phyloP scores from a whole-genome alignment of 2,113 vertebrate genomes.

The Emydura subglobosa region DNA sequence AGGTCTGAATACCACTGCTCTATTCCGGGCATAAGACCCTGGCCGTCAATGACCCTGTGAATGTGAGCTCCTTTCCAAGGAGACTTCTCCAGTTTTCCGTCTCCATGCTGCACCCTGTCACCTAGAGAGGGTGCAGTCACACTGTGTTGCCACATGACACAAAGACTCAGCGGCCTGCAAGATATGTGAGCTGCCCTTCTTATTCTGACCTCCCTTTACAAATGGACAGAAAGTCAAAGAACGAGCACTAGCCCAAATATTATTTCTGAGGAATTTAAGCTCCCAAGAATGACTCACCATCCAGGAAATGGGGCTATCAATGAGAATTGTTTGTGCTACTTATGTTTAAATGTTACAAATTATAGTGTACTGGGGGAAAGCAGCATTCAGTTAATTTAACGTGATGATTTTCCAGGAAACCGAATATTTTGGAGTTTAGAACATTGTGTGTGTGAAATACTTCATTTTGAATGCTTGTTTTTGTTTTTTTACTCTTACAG shows the following conservation, averaged over 20 bases:
- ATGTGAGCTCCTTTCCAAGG: background rate
- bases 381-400: background rate
- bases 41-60: background rate
- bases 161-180: too few species aligned
- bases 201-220: background rate
- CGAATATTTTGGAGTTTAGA: background rate
- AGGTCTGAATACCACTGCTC: background rate
- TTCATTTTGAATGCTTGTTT: too few species aligned
- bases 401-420: background rate
- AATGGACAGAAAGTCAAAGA: background rate
- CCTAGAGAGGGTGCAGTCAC: background rate
- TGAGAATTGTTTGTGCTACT: background rate
- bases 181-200: background rate
- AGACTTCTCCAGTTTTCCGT: background rate
- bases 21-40: background rate
- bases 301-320: background rate
- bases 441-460: background rate
- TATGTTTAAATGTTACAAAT: background rate
- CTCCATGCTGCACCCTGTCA: too few species aligned
- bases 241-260: background rate
- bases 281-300: background rate
- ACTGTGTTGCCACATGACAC: background rate
- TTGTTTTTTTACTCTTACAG: background rate
- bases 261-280: background rate
- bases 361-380: background rate